Conservation (phyloP, 2,888 invertebrate genomes). For the Cataglyphis albicans region DNA sequence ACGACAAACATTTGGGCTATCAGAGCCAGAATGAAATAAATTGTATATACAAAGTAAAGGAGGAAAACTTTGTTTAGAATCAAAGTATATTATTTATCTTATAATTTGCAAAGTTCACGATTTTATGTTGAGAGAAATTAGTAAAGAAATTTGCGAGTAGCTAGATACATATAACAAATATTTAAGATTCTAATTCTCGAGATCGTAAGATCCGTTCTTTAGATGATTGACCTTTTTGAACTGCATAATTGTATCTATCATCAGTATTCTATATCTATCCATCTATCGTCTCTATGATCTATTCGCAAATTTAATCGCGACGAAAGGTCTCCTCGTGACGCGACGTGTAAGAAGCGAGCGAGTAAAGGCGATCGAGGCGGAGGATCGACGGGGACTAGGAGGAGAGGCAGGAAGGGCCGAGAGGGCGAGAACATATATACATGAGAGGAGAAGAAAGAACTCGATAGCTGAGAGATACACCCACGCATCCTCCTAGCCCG, state of each 20-base stretch:
- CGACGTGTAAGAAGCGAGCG: constrained; percentile 37
- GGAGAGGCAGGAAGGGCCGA: constrained; percentile 12
- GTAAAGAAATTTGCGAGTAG: neutral
- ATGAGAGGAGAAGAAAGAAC: constrained; percentile 67
- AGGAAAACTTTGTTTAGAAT: too few relatives aligned
- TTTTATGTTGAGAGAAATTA: neutral
- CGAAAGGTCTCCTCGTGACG: constrained; percentile 37
- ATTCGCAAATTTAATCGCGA: constrained; percentile 41
- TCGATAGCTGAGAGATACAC: constrained; percentile 76
- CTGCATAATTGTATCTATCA: neutral
- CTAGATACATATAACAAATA: too few relatives aligned
- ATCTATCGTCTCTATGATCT: neutral
- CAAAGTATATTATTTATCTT: too few relatives aligned
- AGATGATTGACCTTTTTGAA: neutral
- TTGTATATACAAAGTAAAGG: neutral
- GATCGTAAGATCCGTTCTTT: neutral
- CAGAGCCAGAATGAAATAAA: neutral
- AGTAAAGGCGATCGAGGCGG: constrained; percentile 30
- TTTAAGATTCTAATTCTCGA: neutral
- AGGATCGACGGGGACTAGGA: constrained; percentile 9
- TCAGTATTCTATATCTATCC: neutral
- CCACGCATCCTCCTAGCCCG: constrained; percentile 71
- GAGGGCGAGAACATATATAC: constrained; percentile 43
- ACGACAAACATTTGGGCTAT: neutral
- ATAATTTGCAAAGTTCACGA: too few relatives aligned